Evolutionary conservation across 2,113 vertebrate species (phyloP).

Genomic region (Bufo bufo): DNA sequence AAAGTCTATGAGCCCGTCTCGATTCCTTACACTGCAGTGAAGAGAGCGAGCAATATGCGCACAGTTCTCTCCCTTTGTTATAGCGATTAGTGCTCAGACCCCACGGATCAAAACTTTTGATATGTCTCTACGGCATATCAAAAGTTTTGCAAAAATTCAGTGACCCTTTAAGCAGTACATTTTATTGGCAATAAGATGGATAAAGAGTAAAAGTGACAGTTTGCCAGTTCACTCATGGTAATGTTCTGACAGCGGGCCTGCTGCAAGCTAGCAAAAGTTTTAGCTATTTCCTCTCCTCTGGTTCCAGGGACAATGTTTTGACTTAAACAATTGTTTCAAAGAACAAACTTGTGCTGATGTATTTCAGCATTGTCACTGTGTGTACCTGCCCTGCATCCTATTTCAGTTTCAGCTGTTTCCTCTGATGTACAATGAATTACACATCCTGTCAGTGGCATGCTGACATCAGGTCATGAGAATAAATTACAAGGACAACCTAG

Average conservation of each 20-base stretch:
- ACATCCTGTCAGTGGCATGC: constrained; percentile 51
- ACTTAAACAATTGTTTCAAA: constrained; percentile 56
- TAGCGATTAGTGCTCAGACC: too few relatives aligned
- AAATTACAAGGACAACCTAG: constrained; percentile 34
- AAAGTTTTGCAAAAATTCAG: too few relatives aligned
- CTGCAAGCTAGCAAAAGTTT: constrained; percentile 44
- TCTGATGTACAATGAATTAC: constrained; percentile 37
- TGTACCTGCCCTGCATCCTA: constrained; percentile 46
- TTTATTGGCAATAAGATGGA: constrained; percentile 3
- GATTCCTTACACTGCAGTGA: too few relatives aligned
- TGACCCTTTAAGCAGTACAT: not conserved
- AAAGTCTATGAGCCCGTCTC: too few relatives aligned
- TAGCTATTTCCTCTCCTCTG: constrained; percentile 44
- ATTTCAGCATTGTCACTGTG: constrained; percentile 49
- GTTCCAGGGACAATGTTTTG: constrained; percentile 45
- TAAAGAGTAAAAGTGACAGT: constrained; percentile 17
- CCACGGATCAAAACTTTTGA: too few relatives aligned
- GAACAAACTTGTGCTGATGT: constrained; percentile 45
- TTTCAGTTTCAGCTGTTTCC: constrained; percentile 56
- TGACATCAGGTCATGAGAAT: constrained; percentile 53
- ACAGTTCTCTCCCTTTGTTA: too few relatives aligned
- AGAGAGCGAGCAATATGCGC: too few relatives aligned
- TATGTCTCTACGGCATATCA: too few relatives aligned
- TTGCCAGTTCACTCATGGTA: constrained; percentile 21
- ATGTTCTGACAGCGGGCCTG: constrained; percentile 35